Percentiles rank a stretch among this genome's conserved stretches.
Evolutionary conservation across 2,113 vertebrate genomes (phyloP).

Genomic region (Zeus faber): DNA sequence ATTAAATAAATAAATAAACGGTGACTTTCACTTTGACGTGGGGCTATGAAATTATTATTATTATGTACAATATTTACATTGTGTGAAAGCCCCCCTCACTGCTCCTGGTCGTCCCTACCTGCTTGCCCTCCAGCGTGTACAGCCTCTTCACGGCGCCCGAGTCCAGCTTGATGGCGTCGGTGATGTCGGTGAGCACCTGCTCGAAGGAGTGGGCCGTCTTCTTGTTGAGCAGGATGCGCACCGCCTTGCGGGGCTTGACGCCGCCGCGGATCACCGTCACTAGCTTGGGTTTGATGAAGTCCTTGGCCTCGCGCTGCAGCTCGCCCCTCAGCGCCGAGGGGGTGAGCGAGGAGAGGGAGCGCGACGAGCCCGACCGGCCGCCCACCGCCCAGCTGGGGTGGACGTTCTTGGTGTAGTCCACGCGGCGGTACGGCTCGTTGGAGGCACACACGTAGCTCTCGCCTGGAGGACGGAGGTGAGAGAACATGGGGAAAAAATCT

Average conservation of each 20-base stretch:
- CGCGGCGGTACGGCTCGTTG: conserved; percentile 88
- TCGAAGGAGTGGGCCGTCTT: conserved; percentile 98
- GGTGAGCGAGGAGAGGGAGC: conserved; percentile 79
- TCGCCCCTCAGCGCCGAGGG: conserved; percentile 73
- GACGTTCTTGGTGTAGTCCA: conserved; percentile 94
- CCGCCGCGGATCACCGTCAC: conserved; percentile 97
- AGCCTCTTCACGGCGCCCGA: conserved; percentile 93
- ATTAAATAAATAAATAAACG: no score
- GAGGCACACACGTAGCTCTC: conserved; percentile 98
- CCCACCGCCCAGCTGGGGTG: conserved; percentile 98
- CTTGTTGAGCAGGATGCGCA: conserved; percentile 94
- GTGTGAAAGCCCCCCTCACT: background rate
- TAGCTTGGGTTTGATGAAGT: conserved; percentile 95
- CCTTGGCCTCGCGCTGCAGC: conserved; percentile 83
- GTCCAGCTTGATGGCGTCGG: conserved; percentile 96
- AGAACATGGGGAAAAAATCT: no score
- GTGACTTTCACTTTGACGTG: no score
- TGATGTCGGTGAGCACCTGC: conserved; percentile 96
- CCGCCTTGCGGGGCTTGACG: conserved; percentile 94
- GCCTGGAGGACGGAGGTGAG: conserved; percentile 66
- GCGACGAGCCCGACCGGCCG: conserved; percentile 77
- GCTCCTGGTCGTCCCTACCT: conserved; percentile 76
- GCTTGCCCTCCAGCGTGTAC: conserved; percentile 93
- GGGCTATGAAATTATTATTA: no score
- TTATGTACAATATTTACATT: no score